Conservation (phyloP, 2,888 invertebrate species). For the Fragum fragum region DNA sequence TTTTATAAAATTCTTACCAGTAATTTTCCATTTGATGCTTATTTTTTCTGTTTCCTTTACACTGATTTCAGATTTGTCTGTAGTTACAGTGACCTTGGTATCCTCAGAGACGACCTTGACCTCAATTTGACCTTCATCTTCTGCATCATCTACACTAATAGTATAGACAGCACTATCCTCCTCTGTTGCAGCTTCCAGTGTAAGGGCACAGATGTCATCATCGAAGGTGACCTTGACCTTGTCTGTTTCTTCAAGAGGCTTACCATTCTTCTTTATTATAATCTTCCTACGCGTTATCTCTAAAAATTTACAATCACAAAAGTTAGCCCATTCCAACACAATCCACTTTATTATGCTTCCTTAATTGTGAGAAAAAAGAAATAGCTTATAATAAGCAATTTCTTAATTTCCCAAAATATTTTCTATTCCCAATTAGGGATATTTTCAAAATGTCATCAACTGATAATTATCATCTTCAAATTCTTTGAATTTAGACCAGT, state of each 20-base stretch:
- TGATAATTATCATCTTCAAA: too few species aligned
- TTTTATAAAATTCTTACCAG: too few species aligned
- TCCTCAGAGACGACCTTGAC: conserved; percentile 16
- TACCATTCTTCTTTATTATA: conserved; percentile 11
- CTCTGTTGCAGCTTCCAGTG: neutral
- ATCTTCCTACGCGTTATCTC: conserved; percentile 6
- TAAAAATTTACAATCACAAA: neutral
- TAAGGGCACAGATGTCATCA: conserved; percentile 18
- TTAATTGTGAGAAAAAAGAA: too few species aligned
- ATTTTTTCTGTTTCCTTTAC: conserved; percentile 40
- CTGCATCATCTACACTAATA: conserved; percentile 7
- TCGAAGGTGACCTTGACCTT: conserved; percentile 12
- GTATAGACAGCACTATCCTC: conserved; percentile 22
- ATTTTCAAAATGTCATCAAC: too few species aligned
- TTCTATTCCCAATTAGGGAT: too few species aligned
- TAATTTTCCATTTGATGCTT: conserved; percentile 37
- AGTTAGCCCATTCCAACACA: too few species aligned
- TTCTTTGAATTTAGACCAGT: too few species aligned
- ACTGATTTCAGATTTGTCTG: conserved; percentile 6
- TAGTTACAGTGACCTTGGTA: conserved; percentile 7
- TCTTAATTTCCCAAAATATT: too few species aligned
- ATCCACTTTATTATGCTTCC: too few species aligned
- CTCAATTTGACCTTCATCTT: conserved; percentile 19
- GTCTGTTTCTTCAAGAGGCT: neutral
- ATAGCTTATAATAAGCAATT: too few species aligned